Conservation (phyloP, 1,140 invertebrate species). For the Triops cancriformis region DNA sequence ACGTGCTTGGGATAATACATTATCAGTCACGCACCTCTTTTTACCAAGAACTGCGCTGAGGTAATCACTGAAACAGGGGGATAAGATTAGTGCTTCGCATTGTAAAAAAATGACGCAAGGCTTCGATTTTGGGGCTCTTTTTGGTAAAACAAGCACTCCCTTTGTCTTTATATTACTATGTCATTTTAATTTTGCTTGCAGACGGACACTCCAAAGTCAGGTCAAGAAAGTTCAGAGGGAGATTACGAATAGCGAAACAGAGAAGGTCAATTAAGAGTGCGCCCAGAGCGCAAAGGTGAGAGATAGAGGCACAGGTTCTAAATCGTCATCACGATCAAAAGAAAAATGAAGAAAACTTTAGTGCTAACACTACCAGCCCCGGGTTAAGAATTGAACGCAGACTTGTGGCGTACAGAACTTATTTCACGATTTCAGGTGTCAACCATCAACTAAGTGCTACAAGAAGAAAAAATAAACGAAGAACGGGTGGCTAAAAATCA, state of each 20-base stretch:
- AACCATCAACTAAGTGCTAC: background rate
- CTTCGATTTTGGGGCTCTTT: background rate
- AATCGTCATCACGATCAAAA: background rate
- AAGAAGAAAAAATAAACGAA: background rate
- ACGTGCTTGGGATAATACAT: background rate
- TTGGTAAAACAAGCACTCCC: constrained; percentile 9
- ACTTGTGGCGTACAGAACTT: background rate
- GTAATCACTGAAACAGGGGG: background rate
- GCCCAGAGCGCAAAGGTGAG: background rate
- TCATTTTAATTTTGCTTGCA: background rate
- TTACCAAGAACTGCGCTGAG: background rate
- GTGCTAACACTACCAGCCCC: background rate
- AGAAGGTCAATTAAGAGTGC: background rate
- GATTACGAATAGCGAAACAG: constrained; percentile 6
- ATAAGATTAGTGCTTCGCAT: background rate
- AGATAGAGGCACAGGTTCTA: background rate
- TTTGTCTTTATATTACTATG: constrained; percentile 13
- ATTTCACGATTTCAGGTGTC: background rate
- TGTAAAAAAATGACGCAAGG: background rate
- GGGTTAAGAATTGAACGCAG: background rate
- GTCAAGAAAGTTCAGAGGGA: background rate
- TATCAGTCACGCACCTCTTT: background rate
- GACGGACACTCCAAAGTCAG: constrained; percentile 12
- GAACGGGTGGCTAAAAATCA: background rate
- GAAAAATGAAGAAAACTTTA: background rate